Evolutionary conservation across 2,888 invertebrate species (phyloP), one percentile per base, ranked within the genome.

Genomic region (Allolobophora icterica): DNA sequence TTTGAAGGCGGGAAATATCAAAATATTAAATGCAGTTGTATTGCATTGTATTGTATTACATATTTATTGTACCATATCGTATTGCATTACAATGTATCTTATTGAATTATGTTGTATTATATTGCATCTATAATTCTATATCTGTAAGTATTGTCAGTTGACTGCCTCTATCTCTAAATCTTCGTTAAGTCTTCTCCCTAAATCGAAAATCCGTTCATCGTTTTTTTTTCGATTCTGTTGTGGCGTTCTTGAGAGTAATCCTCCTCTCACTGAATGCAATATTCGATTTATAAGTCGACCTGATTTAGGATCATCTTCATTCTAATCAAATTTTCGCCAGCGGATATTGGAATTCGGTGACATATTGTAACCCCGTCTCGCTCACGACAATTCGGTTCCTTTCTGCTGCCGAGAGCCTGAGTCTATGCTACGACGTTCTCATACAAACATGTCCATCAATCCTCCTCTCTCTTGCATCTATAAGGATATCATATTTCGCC

Each of bases 261-360:
- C 71, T 30, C 71, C 8, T 30, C 71, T 71, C 30, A n/a, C 71
- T n/a, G n/a, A 71, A 71, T 71, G 17, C 71, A 71, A 71, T 71
- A n/a, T 71, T n/a, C n/a, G 30, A 71, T 71, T 71, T n/a, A 71
- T n/a, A 11, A 71, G 71, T 71, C 71, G 71, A 8, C n/a, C 71
- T 71, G 71, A 71, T 71, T 71, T 71, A 71, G n/a, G 71, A 71
- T 71, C 71, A 71, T 71, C 71, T 71, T 71, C 11, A 71, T 30
- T 71, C 71, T 71, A 71, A 71, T 71, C 71, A 71, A n/a, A 71
- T 71, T 71, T 71, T 71, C 71, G 71, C n/a, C 71, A 71, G n/a
- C 30, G 71, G 71, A 71, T 71, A 71, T 71, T 71, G 71, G n/a
- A 71, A 71, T 30, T n/a, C 71, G 30, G 71, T 71, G 71, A 71